phyloP scores from a whole-genome alignment of 2,888 invertebrate species.

The Drosophila limbata region DNA sequence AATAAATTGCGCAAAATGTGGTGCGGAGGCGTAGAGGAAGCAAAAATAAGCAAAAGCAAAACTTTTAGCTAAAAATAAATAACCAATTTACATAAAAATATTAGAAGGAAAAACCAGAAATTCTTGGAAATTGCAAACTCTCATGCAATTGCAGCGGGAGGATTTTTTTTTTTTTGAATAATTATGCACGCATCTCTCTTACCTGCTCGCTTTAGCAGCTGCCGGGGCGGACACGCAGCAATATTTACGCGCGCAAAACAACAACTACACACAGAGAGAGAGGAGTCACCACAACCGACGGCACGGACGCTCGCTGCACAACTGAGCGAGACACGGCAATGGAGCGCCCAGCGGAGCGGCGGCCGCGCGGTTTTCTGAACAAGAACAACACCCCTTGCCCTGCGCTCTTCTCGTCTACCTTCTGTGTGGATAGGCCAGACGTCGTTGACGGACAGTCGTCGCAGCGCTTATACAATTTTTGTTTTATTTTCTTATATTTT shows the following conservation, averaged over 20 bases:
- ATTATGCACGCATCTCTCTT: conserved; percentile 66
- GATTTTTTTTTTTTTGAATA: conserved; percentile 22
- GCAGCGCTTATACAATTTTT: conserved; percentile 69
- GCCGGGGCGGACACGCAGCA: conserved; percentile 59
- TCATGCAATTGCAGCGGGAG: conserved; percentile 20
- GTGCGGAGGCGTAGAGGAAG: conserved; percentile 19
- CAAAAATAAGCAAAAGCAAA: conserved; percentile 38
- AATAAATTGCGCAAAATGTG: conserved; percentile 65
- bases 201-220: conserved; percentile 64
- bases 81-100: conserved; percentile 42
- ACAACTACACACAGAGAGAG: conserved; percentile 49
- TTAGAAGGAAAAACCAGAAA: conserved; percentile 17
- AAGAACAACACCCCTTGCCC: conserved; percentile 67
- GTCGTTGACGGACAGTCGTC: conserved; percentile 44
- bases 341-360: conserved; percentile 75
- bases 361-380: conserved; percentile 67
- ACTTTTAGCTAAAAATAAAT: conserved; percentile 69
- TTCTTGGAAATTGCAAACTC: conserved; percentile 36
- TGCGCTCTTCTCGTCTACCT: conserved; percentile 28
- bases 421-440: conserved; percentile 48
- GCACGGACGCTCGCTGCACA: conserved; percentile 80
- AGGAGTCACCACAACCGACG: conserved; percentile 65
- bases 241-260: conserved; percentile 75
- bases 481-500: conserved; percentile 50
- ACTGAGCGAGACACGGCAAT: conserved; percentile 65